phyloP scores from a whole-genome alignment of 2,797 vertebrate species.

The Carapus acus region DNA sequence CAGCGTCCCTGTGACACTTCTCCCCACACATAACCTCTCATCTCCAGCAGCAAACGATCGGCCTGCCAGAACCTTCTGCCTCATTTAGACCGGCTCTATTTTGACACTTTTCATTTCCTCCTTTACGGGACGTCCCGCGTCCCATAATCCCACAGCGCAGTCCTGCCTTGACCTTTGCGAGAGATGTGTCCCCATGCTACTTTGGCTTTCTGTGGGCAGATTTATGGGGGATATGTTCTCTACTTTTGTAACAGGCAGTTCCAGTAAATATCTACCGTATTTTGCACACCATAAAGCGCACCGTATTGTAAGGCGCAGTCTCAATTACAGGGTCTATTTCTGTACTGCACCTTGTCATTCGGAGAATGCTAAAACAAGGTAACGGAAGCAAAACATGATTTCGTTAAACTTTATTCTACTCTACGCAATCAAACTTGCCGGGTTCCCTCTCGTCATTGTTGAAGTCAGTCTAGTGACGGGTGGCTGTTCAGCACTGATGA shows the following conservation, averaged over 20 bases:
- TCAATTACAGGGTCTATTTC: no score
- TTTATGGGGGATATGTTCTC: slow-evolving; percentile 33
- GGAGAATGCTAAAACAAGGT: no score
- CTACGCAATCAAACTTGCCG: no score
- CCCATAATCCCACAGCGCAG: slow-evolving; percentile 61
- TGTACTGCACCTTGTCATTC: no score
- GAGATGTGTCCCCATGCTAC: slow-evolving; percentile 25
- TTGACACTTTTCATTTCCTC: slow-evolving; percentile 78
- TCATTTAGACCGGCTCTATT: slow-evolving; percentile 73
- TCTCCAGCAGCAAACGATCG: slow-evolving; percentile 38
- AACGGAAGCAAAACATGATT: no score
- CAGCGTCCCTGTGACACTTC: slow-evolving; percentile 16
- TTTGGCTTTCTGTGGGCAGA: slow-evolving; percentile 26
- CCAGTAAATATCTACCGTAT: no score
- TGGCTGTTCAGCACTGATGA: no score
- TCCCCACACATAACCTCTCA: slow-evolving; percentile 28
- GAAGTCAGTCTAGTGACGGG: no score
- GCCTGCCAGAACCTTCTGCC: slow-evolving; percentile 30
- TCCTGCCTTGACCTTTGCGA: slow-evolving; percentile 54
- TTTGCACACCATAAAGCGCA: no score
- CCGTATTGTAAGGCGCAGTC: no score
- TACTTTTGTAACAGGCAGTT: slow-evolving; percentile 56
- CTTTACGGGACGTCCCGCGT: slow-evolving; percentile 60
- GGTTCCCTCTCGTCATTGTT: no score
- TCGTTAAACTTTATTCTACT: no score